Conservation (phyloP, 2,888 invertebrate species). For the Heterodera filipjevi region DNA sequence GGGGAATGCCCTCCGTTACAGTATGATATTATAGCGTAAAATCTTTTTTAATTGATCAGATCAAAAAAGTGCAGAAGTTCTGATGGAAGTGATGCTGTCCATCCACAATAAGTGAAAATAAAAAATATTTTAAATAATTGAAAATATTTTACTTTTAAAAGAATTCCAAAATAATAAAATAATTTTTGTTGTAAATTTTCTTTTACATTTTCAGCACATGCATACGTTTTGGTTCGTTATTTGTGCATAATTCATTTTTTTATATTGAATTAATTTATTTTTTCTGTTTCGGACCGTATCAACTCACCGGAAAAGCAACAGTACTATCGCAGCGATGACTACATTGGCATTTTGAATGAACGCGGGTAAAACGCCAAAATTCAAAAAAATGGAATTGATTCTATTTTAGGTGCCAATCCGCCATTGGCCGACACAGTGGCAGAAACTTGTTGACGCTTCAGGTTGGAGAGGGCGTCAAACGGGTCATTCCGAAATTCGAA, state of each 20-base stretch:
- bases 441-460: conserved; percentile 8
- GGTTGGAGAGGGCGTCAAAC: not conserved
- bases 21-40: not conserved
- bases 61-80: not conserved
- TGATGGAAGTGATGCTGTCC: conserved; percentile 5
- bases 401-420: conserved; percentile 1
- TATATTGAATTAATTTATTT: not conserved
- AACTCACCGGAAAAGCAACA: not conserved
- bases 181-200: not conserved
- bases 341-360: not conserved
- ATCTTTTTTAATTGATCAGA: not conserved
- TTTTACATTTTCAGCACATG: not conserved
- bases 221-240: conserved; percentile 5
- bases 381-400: not conserved
- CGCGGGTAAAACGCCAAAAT: not conserved
- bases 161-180: not conserved
- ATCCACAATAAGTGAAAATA: not conserved
- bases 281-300: not conserved
- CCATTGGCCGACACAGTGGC: conserved; percentile 11
- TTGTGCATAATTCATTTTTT: not conserved
- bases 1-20: not conserved
- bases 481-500: too few species aligned
- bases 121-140: too few species aligned
- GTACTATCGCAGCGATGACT: conserved; percentile 6
- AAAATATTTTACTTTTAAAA: not conserved